These are phyloP conservation scores for Carollia perspicillata DNA, from an alignment of 2,113 vertebrate genomes.

Conservation along the genomic window DNA sequence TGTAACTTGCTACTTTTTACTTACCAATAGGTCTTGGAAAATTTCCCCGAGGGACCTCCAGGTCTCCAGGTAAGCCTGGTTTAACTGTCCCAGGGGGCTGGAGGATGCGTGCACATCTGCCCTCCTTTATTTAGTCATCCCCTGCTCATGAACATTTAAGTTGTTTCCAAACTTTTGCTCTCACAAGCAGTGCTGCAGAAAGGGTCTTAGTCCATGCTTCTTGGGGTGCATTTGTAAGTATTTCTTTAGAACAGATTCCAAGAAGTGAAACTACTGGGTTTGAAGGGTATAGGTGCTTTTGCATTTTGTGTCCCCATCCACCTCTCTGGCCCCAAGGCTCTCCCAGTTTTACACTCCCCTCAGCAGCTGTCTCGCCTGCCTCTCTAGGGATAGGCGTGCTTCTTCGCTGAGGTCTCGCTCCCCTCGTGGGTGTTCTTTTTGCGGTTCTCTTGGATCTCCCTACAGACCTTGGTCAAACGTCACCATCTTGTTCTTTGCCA, in stretches of 20 bases:
- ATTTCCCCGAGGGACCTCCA: neutral
- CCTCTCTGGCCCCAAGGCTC: neutral
- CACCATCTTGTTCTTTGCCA: neutral
- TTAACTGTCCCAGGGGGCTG: neutral
- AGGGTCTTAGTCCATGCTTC: neutral
- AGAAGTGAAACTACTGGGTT: neutral
- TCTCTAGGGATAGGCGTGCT: neutral
- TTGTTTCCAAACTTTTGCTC: neutral
- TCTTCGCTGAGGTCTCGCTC: neutral
- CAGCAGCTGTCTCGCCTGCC: neutral
- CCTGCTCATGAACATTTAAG: neutral
- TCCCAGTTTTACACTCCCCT: neutral
- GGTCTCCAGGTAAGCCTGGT: neutral
- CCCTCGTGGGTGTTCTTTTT: neutral
- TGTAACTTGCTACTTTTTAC: neutral
- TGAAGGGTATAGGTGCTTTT: neutral
- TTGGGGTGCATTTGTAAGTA: neutral
- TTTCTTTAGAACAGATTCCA: neutral
- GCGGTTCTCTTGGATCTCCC: neutral
- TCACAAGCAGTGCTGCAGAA: neutral
- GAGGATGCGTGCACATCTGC: neutral
- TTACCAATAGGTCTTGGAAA: slow-evolving; percentile 15
- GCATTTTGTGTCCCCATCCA: neutral
- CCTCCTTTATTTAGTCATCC: neutral
- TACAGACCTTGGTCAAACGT: neutral